Conservation (phyloP, 1,140 invertebrate species). For the Araneus ventricosus region DNA sequence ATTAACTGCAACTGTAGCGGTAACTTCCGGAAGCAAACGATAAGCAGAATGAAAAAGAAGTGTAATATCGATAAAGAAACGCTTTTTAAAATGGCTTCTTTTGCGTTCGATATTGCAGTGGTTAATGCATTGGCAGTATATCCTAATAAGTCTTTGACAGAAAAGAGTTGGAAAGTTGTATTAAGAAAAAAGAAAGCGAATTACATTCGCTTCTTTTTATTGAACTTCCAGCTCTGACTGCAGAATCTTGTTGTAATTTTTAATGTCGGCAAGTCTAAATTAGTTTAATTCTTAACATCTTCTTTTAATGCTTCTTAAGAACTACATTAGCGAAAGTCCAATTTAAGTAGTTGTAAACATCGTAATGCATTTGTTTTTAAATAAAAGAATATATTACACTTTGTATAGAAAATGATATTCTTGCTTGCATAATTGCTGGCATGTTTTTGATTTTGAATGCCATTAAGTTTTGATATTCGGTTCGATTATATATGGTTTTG, state of each 20-base stretch:
- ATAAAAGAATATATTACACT: too few relatives aligned
- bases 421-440: too few relatives aligned
- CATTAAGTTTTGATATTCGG: too few relatives aligned
- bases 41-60: background rate
- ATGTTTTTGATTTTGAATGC: too few relatives aligned
- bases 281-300: background rate
- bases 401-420: too few relatives aligned
- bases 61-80: constrained; percentile 27
- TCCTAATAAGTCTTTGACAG: constrained; percentile 10
- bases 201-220: background rate
- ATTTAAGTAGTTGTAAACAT: too few relatives aligned
- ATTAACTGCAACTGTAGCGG: constrained; percentile 4
- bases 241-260: background rate
- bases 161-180: background rate
- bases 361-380: too few relatives aligned
- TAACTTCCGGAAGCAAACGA: background rate
- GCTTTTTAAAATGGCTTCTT: background rate
- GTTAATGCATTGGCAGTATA: constrained; percentile 12
- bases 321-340: too few relatives aligned
- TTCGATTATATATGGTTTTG: too few relatives aligned
- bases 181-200: background rate
- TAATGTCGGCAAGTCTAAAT: background rate
- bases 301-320: background rate
- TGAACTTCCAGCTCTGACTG: background rate
- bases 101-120: background rate